A percentile compares a stretch with the other conserved stretches of the same genome.
Conservation (phyloP, 2,113 vertebrate species). For the Syrrhaptes paradoxus region DNA sequence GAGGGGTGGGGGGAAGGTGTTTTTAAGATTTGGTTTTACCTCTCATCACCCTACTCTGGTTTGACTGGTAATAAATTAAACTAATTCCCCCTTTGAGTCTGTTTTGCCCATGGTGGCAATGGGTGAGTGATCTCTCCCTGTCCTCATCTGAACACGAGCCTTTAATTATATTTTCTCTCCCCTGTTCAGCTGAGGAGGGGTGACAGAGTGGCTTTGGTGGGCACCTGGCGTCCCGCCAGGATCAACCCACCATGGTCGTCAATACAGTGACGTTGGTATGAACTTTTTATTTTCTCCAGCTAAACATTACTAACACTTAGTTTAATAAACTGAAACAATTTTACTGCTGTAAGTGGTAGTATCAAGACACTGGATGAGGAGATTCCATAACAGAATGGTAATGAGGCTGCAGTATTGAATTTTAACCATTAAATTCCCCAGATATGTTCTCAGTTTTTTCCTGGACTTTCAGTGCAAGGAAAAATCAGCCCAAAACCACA, state of each 20-base stretch:
- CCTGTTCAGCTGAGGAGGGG: no score
- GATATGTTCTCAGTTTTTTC: not conserved
- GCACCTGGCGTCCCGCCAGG: no score
- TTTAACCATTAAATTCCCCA: conserved; percentile 1
- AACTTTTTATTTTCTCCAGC: conserved; percentile 40
- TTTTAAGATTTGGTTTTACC: no score
- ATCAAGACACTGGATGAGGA: not conserved
- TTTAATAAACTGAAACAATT: conserved; percentile 44
- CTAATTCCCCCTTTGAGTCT: no score
- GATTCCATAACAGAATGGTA: not conserved
- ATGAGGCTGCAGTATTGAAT: conserved; percentile 5
- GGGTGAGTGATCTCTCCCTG: no score
- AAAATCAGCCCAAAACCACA: not conserved
- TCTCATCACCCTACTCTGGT: no score
- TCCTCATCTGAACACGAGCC: no score
- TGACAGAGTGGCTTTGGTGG: no score
- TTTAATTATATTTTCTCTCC: no score
- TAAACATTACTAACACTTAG: conserved; percentile 35
- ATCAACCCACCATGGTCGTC: not conserved
- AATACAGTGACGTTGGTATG: conserved; percentile 46
- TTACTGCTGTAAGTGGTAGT: conserved; percentile 7
- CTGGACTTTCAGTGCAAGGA: not conserved
- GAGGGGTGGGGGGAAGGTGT: no score
- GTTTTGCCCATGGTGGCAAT: no score
- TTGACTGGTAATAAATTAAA: no score